These are phyloP conservation scores for Ectropis crepuscularia DNA, from an alignment of 2,888 invertebrate genomes.

Conservation along the genomic window DNA sequence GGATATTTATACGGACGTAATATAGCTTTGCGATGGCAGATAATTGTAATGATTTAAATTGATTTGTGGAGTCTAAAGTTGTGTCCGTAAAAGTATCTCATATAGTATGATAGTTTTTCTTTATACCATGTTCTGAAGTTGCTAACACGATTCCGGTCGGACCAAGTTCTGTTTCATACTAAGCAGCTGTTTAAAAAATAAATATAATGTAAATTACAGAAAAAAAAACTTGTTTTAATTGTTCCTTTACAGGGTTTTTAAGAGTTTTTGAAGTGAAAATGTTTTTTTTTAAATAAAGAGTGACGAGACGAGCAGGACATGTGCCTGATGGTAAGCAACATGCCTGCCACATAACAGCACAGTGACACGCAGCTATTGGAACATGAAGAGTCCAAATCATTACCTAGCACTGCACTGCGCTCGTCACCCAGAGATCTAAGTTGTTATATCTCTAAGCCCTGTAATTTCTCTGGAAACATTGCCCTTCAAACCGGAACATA, in stretches of 20 bases:
- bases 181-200: constrained; percentile 74
- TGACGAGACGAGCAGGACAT: no score
- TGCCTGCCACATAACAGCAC: no score
- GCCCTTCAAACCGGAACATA: no score
- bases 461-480: no score
- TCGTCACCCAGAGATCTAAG: no score
- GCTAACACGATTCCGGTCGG: constrained; percentile 73
- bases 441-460: no score
- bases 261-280: background rate
- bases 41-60: background rate
- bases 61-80: constrained; percentile 31
- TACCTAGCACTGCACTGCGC: no score
- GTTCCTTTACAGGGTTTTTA: no score
- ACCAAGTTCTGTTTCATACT: constrained; percentile 77
- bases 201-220: constrained; percentile 79
- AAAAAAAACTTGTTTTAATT: constrained; percentile 59
- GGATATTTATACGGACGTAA: constrained; percentile 44
- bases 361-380: no score
- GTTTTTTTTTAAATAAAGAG: no score
- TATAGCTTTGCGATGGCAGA: constrained; percentile 1
- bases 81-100: constrained; percentile 48
- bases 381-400: no score
- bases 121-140: constrained; percentile 59
- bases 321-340: no score
- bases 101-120: constrained; percentile 42